A percentile compares a stretch with the other conserved stretches of the same genome.
Conservation (phyloP, 2,797 vertebrate genomes). For the Tenualosa ilisha region DNA sequence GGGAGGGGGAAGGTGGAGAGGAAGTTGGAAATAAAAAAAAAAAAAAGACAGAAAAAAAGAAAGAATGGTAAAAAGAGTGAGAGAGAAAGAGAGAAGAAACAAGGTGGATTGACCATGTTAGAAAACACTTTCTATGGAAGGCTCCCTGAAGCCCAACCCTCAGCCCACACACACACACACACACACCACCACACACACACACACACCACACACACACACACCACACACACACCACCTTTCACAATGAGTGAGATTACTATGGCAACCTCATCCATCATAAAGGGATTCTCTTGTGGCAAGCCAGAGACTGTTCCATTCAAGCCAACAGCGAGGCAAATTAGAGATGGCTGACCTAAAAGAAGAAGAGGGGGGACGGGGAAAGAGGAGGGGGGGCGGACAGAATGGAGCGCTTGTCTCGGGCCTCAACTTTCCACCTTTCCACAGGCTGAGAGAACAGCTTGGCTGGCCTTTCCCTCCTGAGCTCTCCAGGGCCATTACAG, state of each 20-base stretch:
- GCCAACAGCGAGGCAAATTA: constrained; percentile 60
- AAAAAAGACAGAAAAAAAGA: constrained; percentile 45
- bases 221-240: constrained; percentile 66
- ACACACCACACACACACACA: constrained; percentile 64
- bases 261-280: constrained; percentile 80
- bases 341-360: constrained; percentile 53
- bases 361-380: constrained; percentile 21
- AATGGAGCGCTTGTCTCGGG: constrained; percentile 72
- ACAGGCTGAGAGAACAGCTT: constrained; percentile 63
- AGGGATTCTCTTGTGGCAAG: constrained; percentile 75
- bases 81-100: constrained; percentile 47
- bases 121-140: constrained; percentile 7
- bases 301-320: constrained; percentile 59
- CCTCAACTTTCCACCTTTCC: constrained; percentile 76
- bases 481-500: constrained; percentile 58
- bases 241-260: constrained; percentile 77
- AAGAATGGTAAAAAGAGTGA: constrained; percentile 51
- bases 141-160: constrained; percentile 28
- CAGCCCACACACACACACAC: constrained; percentile 45
- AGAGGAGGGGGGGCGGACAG: constrained; percentile 51
- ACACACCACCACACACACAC: constrained; percentile 49
- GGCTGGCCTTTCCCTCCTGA: constrained; percentile 55
- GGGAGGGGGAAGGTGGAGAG: too few species aligned
- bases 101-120: neutral
- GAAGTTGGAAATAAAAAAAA: too few species aligned